Evolutionary conservation across 2,797 vertebrate species (phyloP), one percentile per base, ranked within the genome.

Genomic region (Sebastes oblongus): DNA sequence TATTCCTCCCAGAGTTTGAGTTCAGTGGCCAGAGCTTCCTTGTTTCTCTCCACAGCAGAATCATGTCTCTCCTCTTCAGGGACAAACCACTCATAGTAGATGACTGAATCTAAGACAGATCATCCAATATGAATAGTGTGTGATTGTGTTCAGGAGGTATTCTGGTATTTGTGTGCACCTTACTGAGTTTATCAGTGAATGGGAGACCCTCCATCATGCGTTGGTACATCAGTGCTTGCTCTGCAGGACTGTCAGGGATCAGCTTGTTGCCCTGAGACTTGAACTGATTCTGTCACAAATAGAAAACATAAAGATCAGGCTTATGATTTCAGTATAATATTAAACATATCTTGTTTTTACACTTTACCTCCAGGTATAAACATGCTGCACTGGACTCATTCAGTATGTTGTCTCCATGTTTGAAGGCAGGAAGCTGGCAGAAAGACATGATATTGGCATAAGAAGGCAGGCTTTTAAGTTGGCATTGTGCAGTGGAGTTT

Each of bases 1-100:
- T 95, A 94, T 22, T 92, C 89, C 29, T 96, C 95, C 94, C 95
- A 95, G 1, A 95, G 91, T 22, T 83, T 75, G 12, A 96, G 80
- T 8, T 96, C 95, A 56, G 85, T 11, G 13, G 6, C 25, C 69
- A 95, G 81, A 29, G 81, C 74, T 36, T 95, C 91, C 39, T 14
- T 89, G 89, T 95, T 91, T 67, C 93, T 92, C 78, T 81, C 91
- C 32, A 93, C 4, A 25, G 93, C 91, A 0, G 92, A 94, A 34
- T 94, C 94, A 24, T 89, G 93, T 39, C 89, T 85, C 87, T 96
- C 95, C 8, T 5, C 92, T 76, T 95, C 91, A 50, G 95, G 94
- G 46, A 95, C 68, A 18, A 52, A 84, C 76, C 81, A 94, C 4
- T 89, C 36, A 7, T 95, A 95, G 78, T 87, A 93, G 76, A 90